These are phyloP conservation scores for Muscicapa comitata DNA, from an alignment of 2,797 vertebrate genomes.

Conservation along the genomic window DNA sequence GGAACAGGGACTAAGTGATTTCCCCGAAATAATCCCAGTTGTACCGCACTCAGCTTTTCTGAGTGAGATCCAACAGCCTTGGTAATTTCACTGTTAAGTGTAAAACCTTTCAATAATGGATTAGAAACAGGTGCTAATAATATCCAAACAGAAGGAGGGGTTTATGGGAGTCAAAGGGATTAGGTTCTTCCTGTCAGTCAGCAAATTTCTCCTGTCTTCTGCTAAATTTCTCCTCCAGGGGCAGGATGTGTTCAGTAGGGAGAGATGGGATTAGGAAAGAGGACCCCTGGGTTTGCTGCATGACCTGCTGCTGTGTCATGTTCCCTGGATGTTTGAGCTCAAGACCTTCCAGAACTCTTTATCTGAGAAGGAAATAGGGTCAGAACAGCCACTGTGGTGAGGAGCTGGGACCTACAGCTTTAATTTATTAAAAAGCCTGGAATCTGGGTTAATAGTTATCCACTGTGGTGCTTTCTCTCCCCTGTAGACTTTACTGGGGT, in stretches of 20 bases:
- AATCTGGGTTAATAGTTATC: neutral
- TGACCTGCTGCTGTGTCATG: neutral
- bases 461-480: neutral
- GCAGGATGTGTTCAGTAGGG: neutral
- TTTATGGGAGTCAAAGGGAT: neutral
- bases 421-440: neutral
- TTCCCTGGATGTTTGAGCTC: accelerated
- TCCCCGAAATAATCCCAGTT: neutral
- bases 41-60: neutral
- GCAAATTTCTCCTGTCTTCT: neutral
- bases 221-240: neutral
- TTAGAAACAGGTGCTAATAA: neutral
- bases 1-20: neutral
- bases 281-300: neutral
- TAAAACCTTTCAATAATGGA: neutral
- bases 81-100: neutral
- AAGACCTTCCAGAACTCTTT: neutral
- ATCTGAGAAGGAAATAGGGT: neutral
- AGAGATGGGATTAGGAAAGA: neutral
- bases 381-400: neutral
- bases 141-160: neutral
- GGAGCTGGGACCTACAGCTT: neutral
- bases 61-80: neutral
- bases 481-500: neutral
- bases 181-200: neutral